A percentile compares a stretch with the other conserved stretches of the same genome.
Evolutionary conservation across 2,113 vertebrate species (phyloP).

Genomic region (Spea multiplicata): DNA sequence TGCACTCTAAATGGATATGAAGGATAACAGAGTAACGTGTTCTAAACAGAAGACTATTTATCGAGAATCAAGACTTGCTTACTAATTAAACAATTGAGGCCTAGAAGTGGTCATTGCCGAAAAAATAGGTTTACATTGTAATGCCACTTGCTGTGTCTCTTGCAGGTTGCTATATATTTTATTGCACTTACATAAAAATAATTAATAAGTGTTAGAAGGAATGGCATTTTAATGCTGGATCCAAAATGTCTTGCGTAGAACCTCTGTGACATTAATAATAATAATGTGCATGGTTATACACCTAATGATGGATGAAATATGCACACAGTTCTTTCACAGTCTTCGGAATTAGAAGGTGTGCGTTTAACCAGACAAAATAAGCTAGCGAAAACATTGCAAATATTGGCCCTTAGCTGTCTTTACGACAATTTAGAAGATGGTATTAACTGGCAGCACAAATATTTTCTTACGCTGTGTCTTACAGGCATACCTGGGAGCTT

Average conservation of each 20-base stretch:
- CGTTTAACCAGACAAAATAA: conserved; percentile 31
- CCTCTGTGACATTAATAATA: conserved; percentile 30
- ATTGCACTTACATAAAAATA: conserved; percentile 20
- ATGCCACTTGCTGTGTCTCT: not conserved
- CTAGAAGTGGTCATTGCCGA: not conserved
- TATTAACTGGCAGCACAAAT: too few species aligned
- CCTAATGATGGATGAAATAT: conserved; percentile 42
- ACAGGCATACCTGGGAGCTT: too few species aligned
- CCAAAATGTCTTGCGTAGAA: conserved; percentile 12
- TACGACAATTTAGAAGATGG: too few species aligned
- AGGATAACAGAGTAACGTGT: too few species aligned
- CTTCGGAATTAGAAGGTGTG: not conserved
- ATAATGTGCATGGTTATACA: conserved; percentile 23
- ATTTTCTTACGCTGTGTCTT: too few species aligned
- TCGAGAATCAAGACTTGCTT: not conserved
- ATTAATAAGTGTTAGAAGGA: conserved; percentile 15
- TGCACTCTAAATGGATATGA: too few species aligned
- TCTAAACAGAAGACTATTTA: too few species aligned
- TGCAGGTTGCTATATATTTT: conserved; percentile 6
- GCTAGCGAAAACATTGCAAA: not conserved
- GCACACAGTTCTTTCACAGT: conserved; percentile 20
- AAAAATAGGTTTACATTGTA: not conserved
- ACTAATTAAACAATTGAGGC: not conserved
- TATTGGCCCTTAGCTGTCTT: not conserved
- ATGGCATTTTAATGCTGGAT: conserved; percentile 16